These are phyloP conservation scores for Hylaea fasciaria DNA, from an alignment of 2,888 invertebrate genomes.

Conservation along the genomic window DNA sequence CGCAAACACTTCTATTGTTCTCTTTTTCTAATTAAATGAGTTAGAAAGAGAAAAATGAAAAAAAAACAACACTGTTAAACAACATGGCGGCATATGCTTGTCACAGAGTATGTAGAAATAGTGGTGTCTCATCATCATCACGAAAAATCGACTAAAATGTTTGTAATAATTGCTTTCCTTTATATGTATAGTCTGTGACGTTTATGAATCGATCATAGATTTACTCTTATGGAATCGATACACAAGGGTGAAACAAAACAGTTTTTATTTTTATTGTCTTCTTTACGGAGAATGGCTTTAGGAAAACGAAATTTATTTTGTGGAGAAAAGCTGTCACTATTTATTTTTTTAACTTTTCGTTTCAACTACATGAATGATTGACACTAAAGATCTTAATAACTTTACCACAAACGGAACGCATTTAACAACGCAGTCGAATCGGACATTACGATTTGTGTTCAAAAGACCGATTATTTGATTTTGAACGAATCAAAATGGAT, in stretches of 20 bases:
- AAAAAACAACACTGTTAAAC: not conserved
- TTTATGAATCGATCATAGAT: no score
- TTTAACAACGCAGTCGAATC: conserved; percentile 24
- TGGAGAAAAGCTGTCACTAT: no score
- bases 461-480: conserved; percentile 82
- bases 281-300: no score
- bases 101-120: conserved; percentile 21
- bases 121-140: no score
- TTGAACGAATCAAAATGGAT: conserved; percentile 86
- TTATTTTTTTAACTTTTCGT: not conserved
- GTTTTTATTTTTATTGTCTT: not conserved
- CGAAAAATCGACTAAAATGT: not conserved
- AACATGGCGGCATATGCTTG: conserved; percentile 22
- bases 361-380: no score
- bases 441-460: conserved; percentile 65
- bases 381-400: not conserved
- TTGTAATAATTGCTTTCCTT: not conserved
- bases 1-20: conserved; percentile 4
- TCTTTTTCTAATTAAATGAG: conserved; percentile 9
- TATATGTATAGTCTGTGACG: not conserved
- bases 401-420: not conserved
- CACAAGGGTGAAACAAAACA: no score
- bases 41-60: conserved; percentile 24
- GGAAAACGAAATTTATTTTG: no score
- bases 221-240: no score